A percentile compares a stretch with the other conserved stretches of the same genome.
These are phyloP conservation scores for Rhagonycha fulva DNA, from an alignment of 2,888 invertebrate genomes.

Conservation along the genomic window DNA sequence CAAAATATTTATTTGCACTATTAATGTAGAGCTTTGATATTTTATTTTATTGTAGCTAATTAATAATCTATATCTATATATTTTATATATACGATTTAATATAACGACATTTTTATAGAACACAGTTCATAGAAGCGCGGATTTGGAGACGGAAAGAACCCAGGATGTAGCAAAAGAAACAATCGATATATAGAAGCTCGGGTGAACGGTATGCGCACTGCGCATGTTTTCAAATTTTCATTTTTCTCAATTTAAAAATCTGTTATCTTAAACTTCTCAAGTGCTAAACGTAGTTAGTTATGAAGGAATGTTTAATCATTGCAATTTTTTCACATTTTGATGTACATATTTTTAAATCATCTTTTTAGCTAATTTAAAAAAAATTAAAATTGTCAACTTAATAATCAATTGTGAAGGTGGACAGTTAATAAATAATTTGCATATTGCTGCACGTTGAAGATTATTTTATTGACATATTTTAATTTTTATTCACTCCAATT, in stretches of 20 bases:
- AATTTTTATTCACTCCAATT: not conserved
- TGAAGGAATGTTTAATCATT: slow-evolving; percentile 11
- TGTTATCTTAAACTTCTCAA: slow-evolving; percentile 14
- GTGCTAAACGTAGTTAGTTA: slow-evolving; percentile 7
- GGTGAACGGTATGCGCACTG: slow-evolving; percentile 43
- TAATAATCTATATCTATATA: not conserved
- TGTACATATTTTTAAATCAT: not conserved
- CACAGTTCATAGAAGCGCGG: slow-evolving; percentile 39
- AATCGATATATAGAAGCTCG: slow-evolving; percentile 44
- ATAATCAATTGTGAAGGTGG: not conserved
- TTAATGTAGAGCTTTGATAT: not conserved
- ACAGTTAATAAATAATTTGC: not conserved
- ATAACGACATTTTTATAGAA: slow-evolving; percentile 25
- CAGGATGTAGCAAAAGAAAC: slow-evolving; percentile 43
- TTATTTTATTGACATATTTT: not conserved
- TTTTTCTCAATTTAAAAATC: slow-evolving; percentile 26
- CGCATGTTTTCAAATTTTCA: slow-evolving; percentile 44
- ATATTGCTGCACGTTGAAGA: not conserved
- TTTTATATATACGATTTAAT: not conserved
- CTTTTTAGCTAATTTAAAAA: not conserved
- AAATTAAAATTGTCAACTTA: not conserved
- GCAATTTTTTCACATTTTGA: not conserved
- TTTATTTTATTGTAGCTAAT: not conserved
- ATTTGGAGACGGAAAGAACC: slow-evolving; percentile 37
- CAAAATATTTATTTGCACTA: not conserved